Conservation (phyloP, 2,797 vertebrate genomes). For the Crax fasciolata region DNA sequence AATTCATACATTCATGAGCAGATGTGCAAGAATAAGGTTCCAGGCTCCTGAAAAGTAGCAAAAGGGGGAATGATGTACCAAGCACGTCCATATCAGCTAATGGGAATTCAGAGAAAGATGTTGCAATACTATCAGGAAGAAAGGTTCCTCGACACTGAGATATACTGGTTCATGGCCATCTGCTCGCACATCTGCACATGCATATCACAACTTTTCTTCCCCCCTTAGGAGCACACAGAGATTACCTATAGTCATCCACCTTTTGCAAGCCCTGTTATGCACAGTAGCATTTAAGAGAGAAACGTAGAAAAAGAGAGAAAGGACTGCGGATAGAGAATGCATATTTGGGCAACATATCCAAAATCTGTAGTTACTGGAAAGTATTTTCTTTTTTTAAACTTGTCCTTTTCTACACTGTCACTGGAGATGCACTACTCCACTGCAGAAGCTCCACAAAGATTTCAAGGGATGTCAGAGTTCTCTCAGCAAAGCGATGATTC, state of each 20-base stretch:
- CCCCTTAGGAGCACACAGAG: neutral
- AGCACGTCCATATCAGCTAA: neutral
- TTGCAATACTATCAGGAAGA: neutral
- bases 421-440: neutral
- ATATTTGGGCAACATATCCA: neutral
- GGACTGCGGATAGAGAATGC: neutral
- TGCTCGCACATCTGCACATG: neutral
- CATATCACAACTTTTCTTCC: neutral
- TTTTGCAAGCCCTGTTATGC: neutral
- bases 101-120: constrained; percentile 17
- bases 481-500: neutral
- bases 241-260: neutral
- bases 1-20: constrained; percentile 14
- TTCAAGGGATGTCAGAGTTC: neutral
- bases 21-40: neutral
- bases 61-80: neutral
- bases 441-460: neutral
- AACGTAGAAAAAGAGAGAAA: neutral
- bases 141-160: neutral
- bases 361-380: neutral
- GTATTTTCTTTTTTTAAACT: neutral
- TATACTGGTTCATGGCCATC: neutral
- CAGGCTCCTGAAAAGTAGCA: constrained; percentile 9
- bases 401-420: neutral
- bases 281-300: neutral